Evolutionary conservation across 2,113 vertebrate species (phyloP), one percentile per base, ranked within the genome.

Genomic region (Archilochus colubris): DNA sequence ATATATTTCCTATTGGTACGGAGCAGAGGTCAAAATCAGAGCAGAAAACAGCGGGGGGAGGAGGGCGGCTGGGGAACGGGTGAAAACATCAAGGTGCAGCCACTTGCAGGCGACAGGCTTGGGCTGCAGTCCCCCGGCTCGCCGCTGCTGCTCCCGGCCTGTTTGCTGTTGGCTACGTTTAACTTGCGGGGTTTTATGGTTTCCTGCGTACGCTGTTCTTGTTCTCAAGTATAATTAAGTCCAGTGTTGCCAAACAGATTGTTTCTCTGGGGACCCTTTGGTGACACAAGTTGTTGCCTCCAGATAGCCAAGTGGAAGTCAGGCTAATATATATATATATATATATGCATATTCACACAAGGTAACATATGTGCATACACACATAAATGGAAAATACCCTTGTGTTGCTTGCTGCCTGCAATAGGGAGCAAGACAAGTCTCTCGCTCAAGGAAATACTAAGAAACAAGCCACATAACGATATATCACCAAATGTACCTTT

Each of bases 121-220:
- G 91, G 61, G 28, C 84, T 57, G 88, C 46, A 40, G 58, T 79
- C 59, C 59, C 40, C 31, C 6, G 19, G 23, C 51, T 44, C 13
- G 48, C 86, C 27, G 22, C 38, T 31, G 55, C 61, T 58, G 6
- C 79, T 36, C 33, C 86, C 19, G 92, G 69, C 58, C 75, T 68
- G 58, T 43, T 61, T 74, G 94, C 97, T 88, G 96, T 96, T 97
- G 94, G 82, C 95, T 97, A n/a, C 98, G 54, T 97, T 98, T 98
- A 95, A 91, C 88, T 96, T n/a, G 69, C 63, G 96, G 97, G 97
- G 93, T 97, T 97, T 97, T 97, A 97, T 97, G 97, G 97, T 97
- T 98, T 98, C 98, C 98, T 98, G 97, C 83, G 7, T 33, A 6
- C 62, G 93, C 91, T 97, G 97, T 48, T 96, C 97, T 97, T 86